Percentiles rank a stretch among this genome's conserved stretches.
phyloP scores from a whole-genome alignment of 2,113 vertebrate species.

The Alligator mississippiensis region DNA sequence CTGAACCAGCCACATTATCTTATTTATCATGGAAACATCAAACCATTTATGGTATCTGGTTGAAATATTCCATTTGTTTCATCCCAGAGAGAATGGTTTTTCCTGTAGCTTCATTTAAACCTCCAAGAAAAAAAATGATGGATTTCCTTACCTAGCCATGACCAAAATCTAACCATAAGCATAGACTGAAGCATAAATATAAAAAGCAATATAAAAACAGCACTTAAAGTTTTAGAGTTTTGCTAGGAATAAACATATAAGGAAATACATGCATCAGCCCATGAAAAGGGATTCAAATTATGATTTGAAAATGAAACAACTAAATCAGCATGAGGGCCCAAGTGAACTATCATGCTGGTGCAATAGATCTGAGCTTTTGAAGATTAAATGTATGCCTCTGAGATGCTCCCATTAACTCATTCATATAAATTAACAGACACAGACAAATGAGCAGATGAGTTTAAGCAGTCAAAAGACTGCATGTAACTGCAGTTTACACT shows the following conservation, averaged over 20 bases:
- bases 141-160: neutral
- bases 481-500: neutral
- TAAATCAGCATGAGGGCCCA: neutral
- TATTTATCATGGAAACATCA: neutral
- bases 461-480: neutral
- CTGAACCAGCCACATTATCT: neutral
- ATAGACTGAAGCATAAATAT: neutral
- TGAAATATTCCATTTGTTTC: neutral
- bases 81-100: neutral
- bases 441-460: neutral
- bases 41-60: neutral
- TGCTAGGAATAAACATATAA: conserved; percentile 22
- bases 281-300: conserved; percentile 39
- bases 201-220: neutral
- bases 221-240: neutral
- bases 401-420: neutral
- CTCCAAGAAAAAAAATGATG: neutral
- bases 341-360: neutral
- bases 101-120: neutral
- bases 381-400: neutral
- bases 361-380: neutral
- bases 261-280: conserved; percentile 23
- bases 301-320: conserved; percentile 19
- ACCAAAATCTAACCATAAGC: neutral
- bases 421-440: neutral